Conservation (phyloP, 2,113 vertebrate genomes). For the Pseudonaja textilis region DNA sequence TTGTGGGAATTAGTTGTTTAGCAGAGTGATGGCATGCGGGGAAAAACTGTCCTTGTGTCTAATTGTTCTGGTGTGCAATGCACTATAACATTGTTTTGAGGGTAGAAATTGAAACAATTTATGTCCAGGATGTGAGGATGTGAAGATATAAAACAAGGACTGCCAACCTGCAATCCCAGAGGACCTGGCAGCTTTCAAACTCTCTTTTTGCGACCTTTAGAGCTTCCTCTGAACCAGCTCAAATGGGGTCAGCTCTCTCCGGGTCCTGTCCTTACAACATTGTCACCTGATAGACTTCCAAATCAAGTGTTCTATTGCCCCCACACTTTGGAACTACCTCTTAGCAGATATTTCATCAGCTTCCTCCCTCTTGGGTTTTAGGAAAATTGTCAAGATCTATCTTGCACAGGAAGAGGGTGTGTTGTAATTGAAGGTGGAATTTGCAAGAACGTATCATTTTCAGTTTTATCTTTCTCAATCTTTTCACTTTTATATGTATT, state of each 20-base stretch:
- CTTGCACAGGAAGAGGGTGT: background rate
- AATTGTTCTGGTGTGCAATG: too few species aligned
- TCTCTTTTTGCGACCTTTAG: background rate
- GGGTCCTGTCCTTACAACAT: background rate
- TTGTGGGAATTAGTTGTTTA: too few species aligned
- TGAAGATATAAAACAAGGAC: background rate
- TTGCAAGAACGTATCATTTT: background rate
- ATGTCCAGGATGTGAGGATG: too few species aligned
- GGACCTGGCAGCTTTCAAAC: background rate
- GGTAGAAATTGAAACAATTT: too few species aligned
- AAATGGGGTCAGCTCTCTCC: background rate
- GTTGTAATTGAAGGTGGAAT: background rate
- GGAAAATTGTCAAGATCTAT: background rate
- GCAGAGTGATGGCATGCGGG: too few species aligned
- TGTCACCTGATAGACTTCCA: background rate
- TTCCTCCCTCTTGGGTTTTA: background rate
- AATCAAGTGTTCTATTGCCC: background rate
- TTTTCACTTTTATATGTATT: background rate
- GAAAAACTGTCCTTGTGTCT: too few species aligned
- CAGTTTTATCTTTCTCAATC: background rate
- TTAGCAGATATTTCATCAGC: background rate
- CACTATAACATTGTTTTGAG: too few species aligned
- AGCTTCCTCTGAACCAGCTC: background rate
- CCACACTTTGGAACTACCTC: background rate
- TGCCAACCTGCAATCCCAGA: background rate